phyloP scores from a whole-genome alignment of 2,888 invertebrate species.

The Ochlodes sylvanus region DNA sequence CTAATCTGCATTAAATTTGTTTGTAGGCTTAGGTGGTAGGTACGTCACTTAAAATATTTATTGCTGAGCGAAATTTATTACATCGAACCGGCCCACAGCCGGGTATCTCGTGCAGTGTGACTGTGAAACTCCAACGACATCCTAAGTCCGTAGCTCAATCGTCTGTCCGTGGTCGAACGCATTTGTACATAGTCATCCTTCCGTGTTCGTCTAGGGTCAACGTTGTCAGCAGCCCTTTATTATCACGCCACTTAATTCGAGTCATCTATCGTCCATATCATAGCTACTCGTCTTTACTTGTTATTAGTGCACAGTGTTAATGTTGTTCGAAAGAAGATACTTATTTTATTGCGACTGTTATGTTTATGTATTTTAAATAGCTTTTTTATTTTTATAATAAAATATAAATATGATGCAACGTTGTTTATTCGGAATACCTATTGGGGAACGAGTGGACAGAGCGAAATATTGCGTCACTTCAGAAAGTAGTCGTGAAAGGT shows the following conservation, averaged over 20 bases:
- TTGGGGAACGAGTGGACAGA: constrained; percentile 51
- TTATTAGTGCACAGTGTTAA: constrained; percentile 83
- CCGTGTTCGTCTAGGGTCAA: constrained; percentile 59
- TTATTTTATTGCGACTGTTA: constrained; percentile 80
- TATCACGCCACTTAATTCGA: constrained; percentile 49
- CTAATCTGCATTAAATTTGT: constrained; percentile 54
- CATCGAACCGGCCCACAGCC: constrained; percentile 39
- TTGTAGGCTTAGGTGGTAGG: constrained; percentile 59
- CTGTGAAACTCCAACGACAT: constrained; percentile 32
- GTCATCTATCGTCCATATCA: constrained; percentile 58
- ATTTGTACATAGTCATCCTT: constrained; percentile 72
- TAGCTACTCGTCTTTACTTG: constrained; percentile 74
- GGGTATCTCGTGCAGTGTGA: constrained; percentile 34
- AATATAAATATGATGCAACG: constrained; percentile 72
- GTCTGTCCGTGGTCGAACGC: constrained; percentile 57
- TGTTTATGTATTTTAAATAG: constrained; percentile 79
- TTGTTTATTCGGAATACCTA: constrained; percentile 63
- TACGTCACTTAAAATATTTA: constrained; percentile 61
- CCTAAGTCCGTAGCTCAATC: constrained; percentile 48
- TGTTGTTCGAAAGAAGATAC: constrained; percentile 67
- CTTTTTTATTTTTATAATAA: constrained; percentile 78
- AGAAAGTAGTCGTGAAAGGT: constrained; percentile 81
- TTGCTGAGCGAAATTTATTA: constrained; percentile 56
- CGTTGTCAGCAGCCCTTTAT: constrained; percentile 30
- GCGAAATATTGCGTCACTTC: constrained; percentile 63